Evolutionary conservation across 1,140 invertebrate genomes (phyloP).

Genomic region (Drosophila kepulauana): DNA sequence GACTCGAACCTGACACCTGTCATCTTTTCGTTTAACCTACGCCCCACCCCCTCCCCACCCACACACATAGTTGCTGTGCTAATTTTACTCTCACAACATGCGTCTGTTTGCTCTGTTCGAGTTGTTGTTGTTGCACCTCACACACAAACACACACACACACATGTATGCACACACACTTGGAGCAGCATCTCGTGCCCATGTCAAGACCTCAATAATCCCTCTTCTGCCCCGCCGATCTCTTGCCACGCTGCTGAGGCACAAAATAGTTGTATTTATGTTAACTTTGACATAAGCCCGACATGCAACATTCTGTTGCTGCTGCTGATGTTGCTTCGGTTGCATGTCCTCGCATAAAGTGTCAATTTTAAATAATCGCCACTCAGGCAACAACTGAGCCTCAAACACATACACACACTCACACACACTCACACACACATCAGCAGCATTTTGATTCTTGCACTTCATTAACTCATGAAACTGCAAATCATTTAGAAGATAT

Average conservation of each 20-base stretch:
- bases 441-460: neutral
- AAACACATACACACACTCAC: neutral
- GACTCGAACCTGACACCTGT: slow-evolving; percentile 72
- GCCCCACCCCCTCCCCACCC: slow-evolving; percentile 3
- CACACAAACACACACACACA: slow-evolving; percentile 27
- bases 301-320: slow-evolving; percentile 67
- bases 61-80: slow-evolving; percentile 40
- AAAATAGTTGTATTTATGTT: slow-evolving; percentile 81
- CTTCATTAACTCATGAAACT: neutral
- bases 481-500: neutral
- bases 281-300: slow-evolving; percentile 79
- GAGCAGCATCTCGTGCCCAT: slow-evolving; percentile 45
- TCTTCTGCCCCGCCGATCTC: slow-evolving; percentile 3
- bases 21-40: slow-evolving; percentile 77
- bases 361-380: slow-evolving; percentile 76
- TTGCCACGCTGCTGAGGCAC: slow-evolving; percentile 48
- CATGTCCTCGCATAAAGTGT: slow-evolving; percentile 75
- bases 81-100: slow-evolving; percentile 62
- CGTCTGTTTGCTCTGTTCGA: slow-evolving; percentile 30
- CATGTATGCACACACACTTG: slow-evolving; percentile 32
- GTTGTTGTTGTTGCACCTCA: slow-evolving; percentile 48
- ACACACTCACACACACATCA: neutral
- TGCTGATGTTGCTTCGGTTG: slow-evolving; percentile 42
- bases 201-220: slow-evolving; percentile 49
- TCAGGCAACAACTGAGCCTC: slow-evolving; percentile 23